A percentile compares a stretch with the other conserved stretches of the same genome.
phyloP scores from a whole-genome alignment of 1,140 invertebrate genomes.

The Formica exsecta region DNA sequence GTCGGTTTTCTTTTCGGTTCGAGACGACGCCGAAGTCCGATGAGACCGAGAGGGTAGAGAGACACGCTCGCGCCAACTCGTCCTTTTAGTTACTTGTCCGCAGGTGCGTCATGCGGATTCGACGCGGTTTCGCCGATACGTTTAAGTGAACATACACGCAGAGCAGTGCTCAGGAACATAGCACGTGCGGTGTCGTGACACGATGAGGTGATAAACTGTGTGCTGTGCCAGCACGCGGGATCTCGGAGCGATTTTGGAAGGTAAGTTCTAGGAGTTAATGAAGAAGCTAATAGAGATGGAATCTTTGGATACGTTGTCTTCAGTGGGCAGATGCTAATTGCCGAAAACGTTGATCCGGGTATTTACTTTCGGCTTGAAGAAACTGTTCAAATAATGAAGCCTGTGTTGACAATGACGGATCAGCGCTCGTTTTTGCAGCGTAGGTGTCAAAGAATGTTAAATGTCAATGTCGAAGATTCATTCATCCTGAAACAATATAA shows the following conservation, averaged over 20 bases:
- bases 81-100: constrained; percentile 28
- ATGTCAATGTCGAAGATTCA: not conserved
- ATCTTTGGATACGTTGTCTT: not conserved
- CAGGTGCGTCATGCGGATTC: constrained; percentile 60
- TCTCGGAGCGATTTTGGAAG: constrained; percentile 69
- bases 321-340: not conserved
- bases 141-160: constrained; percentile 35
- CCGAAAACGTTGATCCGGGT: constrained; percentile 1
- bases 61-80: not conserved
- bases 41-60: constrained; percentile 61
- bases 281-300: not conserved
- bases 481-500: not conserved
- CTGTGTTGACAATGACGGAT: not conserved
- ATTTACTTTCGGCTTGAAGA: not conserved
- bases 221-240: constrained; percentile 56
- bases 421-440: not conserved
- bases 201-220: constrained; percentile 75
- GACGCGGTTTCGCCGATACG: constrained; percentile 33
- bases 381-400: not conserved
- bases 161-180: constrained; percentile 47
- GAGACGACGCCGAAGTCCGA: constrained; percentile 65
- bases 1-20: constrained; percentile 77
- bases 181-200: constrained; percentile 67
- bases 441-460: not conserved
- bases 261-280: constrained; percentile 30